Evolutionary conservation across 2,113 vertebrate species (phyloP).

Genomic region (Thinocorus orbignyianus): DNA sequence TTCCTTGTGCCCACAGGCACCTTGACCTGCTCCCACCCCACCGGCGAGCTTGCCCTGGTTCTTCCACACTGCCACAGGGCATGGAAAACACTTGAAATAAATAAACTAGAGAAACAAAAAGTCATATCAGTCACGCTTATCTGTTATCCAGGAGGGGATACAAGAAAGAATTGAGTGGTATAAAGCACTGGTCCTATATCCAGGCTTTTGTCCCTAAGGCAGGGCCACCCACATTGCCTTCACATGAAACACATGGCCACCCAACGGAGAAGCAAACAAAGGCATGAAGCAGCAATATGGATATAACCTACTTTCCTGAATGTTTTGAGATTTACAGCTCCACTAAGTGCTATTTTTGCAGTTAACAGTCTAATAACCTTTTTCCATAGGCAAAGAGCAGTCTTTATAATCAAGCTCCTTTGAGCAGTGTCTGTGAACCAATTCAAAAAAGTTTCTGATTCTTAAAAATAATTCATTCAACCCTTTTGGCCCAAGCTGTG

Average conservation of each 20-base stretch:
- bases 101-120: neutral
- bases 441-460: neutral
- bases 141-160: neutral
- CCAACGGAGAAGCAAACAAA: neutral
- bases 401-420: neutral
- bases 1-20: neutral
- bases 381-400: neutral
- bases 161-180: neutral
- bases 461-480: neutral
- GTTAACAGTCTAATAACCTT: neutral
- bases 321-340: neutral
- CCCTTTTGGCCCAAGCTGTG: neutral
- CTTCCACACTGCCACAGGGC: neutral
- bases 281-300: neutral
- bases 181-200: neutral
- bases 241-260: neutral
- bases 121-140: fast-evolving
- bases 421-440: neutral
- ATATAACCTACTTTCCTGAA: neutral
- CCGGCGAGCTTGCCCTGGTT: neutral
- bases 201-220: neutral
- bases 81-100: neutral
- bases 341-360: neutral
- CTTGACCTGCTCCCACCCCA: neutral
- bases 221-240: neutral